Conservation (phyloP, 2,888 invertebrate species). For the Cistogaster globosa region DNA sequence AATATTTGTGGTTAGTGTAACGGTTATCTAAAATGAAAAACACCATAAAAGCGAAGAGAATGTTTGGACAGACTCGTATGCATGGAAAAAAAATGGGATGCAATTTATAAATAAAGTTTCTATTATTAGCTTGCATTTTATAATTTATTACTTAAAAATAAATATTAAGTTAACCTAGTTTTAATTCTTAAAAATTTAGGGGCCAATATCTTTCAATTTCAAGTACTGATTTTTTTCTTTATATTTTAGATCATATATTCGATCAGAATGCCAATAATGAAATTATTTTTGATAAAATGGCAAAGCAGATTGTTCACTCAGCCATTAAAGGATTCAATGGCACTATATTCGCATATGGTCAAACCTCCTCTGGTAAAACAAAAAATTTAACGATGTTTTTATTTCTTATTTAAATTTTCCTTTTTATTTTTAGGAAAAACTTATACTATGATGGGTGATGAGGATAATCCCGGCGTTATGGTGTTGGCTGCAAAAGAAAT, state of each 20-base stretch:
- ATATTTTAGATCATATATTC: constrained; percentile 89
- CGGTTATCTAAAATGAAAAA: constrained; percentile 32
- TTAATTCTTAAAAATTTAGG: constrained; percentile 20
- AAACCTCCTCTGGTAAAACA: constrained; percentile 90
- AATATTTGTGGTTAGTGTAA: constrained; percentile 46
- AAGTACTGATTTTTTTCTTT: neutral
- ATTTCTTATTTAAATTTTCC: neutral
- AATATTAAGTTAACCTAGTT: constrained; percentile 31
- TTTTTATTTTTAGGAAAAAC: constrained; percentile 85
- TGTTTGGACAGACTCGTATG: neutral
- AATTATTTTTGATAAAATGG: constrained; percentile 87
- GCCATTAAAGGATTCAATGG: constrained; percentile 91
- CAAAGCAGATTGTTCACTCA: constrained; percentile 88
- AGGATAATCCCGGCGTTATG: constrained; percentile 89
- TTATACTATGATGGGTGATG: constrained; percentile 91
- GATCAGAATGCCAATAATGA: constrained; percentile 85
- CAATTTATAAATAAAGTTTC: constrained; percentile 53
- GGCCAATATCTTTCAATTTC: neutral
- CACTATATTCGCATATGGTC: constrained; percentile 95
- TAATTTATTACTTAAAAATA: constrained; percentile 43
- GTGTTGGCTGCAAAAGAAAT: constrained; percentile 88
- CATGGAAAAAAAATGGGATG: constrained; percentile 47
- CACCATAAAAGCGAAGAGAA: constrained; percentile 15
- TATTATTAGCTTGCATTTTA: constrained; percentile 5
- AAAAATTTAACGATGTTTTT: neutral